Conservation (phyloP, 2,797 vertebrate species). For the Poeciliopsis infans region DNA sequence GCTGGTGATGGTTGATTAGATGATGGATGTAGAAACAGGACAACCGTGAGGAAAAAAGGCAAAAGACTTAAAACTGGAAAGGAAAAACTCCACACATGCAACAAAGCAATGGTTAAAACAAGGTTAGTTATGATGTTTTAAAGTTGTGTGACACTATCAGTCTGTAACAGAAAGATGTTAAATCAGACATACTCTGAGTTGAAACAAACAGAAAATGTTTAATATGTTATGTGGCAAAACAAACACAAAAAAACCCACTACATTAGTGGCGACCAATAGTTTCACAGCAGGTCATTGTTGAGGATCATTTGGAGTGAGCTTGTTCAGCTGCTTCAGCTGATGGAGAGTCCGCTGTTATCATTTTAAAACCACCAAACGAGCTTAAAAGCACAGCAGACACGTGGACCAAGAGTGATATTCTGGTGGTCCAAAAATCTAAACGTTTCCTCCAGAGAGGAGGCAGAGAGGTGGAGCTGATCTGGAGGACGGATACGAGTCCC, state of each 20-base stretch:
- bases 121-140: neutral
- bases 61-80: neutral
- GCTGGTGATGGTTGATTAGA: neutral
- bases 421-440: neutral
- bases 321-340: neutral
- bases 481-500: neutral
- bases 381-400: neutral
- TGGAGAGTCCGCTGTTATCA: neutral
- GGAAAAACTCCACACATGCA: neutral
- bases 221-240: too few relatives aligned
- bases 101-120: neutral
- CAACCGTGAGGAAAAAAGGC: neutral
- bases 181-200: neutral
- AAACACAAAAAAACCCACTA: neutral
- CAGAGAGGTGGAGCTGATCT: neutral
- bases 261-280: neutral
- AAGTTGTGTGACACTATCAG: neutral
- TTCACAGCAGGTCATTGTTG: neutral
- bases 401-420: neutral
- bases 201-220: neutral
- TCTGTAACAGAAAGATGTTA: neutral
- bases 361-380: neutral
- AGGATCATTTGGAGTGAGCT: neutral
- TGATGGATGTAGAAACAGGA: neutral
- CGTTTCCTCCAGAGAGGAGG: neutral